Conservation (phyloP, 2,113 vertebrate species). For the Tachycineta bicolor region DNA sequence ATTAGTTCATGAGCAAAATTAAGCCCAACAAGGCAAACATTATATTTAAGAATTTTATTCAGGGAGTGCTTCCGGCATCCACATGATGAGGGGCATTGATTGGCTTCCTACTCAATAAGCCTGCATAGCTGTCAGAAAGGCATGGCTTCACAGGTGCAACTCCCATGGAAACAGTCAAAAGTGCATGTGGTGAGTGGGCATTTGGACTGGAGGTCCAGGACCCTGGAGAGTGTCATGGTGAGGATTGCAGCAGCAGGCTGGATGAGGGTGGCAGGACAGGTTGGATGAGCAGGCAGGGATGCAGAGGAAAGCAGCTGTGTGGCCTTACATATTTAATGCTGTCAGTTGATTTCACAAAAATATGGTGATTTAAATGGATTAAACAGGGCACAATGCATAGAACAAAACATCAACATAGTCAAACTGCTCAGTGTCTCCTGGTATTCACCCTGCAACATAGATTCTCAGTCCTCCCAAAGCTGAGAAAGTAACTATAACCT, state of each 20-base stretch:
- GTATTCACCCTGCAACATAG: neutral
- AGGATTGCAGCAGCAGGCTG: neutral
- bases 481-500: neutral
- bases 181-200: too few species aligned
- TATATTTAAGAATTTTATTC: too few species aligned
- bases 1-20: too few species aligned
- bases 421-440: neutral
- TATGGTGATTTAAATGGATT: neutral
- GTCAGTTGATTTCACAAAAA: neutral
- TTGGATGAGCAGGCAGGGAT: neutral
- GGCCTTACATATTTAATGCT: neutral
- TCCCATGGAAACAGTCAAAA: neutral
- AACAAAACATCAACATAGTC: neutral
- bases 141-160: neutral
- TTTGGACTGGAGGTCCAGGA: neutral
- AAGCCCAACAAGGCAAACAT: too few species aligned
- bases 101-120: too few species aligned
- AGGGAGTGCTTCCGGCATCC: neutral
- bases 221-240: neutral
- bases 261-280: too few species aligned
- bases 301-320: fast-evolving
- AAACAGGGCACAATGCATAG: neutral
- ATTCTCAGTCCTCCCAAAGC: neutral
- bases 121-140: neutral
- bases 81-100: neutral